These are phyloP conservation scores for Sitobion miscanthi DNA, from an alignment of 1,140 invertebrate genomes.

Conservation along the genomic window DNA sequence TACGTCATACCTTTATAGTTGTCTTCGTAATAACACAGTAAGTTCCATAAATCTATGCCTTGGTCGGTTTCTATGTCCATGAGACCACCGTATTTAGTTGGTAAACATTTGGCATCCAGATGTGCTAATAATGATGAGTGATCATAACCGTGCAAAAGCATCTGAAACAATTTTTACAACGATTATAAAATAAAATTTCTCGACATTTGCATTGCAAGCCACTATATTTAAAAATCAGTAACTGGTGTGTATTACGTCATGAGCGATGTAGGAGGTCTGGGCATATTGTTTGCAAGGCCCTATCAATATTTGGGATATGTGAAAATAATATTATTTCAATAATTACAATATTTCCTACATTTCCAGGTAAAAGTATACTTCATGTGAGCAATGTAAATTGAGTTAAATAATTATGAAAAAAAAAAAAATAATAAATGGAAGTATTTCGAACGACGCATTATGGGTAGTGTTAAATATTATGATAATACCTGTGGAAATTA, in stretches of 20 bases:
- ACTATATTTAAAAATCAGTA: background rate
- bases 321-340: background rate
- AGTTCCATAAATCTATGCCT: slow-evolving; percentile 65
- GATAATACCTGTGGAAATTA: background rate
- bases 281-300: too few relatives aligned
- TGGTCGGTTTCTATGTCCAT: slow-evolving; percentile 65
- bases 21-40: slow-evolving; percentile 66
- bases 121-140: slow-evolving; percentile 69
- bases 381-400: background rate
- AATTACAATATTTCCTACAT: background rate
- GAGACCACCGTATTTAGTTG: slow-evolving; percentile 74
- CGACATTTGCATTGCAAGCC: background rate
- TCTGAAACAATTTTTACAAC: slow-evolving; percentile 62
- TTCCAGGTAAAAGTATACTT: background rate
- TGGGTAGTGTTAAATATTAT: background rate
- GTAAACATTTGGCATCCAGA: slow-evolving; percentile 71
- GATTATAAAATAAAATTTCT: background rate
- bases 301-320: background rate
- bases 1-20: slow-evolving; percentile 66
- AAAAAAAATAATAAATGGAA: background rate
- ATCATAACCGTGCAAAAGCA: slow-evolving; percentile 78
- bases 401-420: background rate
- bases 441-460: background rate
- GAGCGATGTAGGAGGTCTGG: background rate
- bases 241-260: background rate